Conservation (phyloP, 2,113 vertebrate species). For the Cichladusa arquata region DNA sequence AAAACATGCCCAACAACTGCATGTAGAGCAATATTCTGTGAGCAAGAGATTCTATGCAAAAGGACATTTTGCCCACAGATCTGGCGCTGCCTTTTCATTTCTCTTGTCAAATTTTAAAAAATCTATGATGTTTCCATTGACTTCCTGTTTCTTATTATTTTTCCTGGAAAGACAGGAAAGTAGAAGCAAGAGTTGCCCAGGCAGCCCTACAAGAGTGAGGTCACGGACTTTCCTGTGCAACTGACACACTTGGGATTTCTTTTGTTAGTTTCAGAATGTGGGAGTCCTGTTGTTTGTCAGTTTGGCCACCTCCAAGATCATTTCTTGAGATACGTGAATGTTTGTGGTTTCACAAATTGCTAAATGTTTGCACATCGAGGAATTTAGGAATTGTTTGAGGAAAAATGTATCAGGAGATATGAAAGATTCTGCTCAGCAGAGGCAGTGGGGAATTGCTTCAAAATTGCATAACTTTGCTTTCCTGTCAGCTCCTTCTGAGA, state of each 20-base stretch:
- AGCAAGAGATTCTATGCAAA: background rate
- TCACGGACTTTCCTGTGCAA: background rate
- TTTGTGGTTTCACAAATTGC: slow-evolving; percentile 1
- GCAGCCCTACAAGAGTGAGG: background rate
- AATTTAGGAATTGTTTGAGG: background rate
- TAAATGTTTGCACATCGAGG: background rate
- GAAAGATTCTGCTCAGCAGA: background rate
- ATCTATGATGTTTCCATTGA: background rate
- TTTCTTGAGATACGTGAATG: background rate
- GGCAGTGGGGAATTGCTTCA: background rate
- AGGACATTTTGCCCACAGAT: background rate
- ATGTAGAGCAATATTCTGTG: background rate
- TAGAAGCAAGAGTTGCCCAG: background rate
- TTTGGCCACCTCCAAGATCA: slow-evolving; percentile 1
- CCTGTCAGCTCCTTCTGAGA: background rate
- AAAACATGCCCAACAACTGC: background rate
- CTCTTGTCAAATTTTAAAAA: background rate
- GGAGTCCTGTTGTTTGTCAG: background rate
- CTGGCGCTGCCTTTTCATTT: background rate
- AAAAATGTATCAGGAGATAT: background rate
- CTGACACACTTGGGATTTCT: background rate
- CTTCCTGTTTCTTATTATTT: background rate
- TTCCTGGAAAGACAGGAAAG: background rate
- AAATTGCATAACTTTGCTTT: background rate
- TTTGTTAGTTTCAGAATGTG: background rate